These are phyloP conservation scores for Idaea straminata DNA, from an alignment of 2,888 invertebrate species.

Conservation along the genomic window DNA sequence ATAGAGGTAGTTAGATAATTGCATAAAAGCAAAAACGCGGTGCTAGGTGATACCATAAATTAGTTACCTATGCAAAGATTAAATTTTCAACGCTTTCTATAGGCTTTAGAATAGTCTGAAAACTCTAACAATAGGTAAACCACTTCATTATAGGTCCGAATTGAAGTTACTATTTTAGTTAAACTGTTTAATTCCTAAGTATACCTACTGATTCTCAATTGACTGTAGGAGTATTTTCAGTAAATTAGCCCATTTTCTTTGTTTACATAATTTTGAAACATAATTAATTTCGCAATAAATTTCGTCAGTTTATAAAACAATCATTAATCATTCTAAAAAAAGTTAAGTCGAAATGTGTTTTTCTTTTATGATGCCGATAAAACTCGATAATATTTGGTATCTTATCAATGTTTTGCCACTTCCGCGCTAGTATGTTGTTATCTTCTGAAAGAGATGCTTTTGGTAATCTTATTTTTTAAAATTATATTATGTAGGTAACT, in stretches of 20 bases:
- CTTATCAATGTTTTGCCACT: background rate
- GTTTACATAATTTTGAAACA: conserved; percentile 3
- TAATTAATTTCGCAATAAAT: conserved; percentile 10
- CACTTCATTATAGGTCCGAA: too few species aligned
- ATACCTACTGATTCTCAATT: background rate
- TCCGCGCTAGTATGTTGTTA: background rate
- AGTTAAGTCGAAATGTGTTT: conserved; percentile 11
- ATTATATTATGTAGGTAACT: background rate
- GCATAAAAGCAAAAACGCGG: too few species aligned
- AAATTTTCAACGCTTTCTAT: too few species aligned
- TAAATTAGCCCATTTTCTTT: background rate
- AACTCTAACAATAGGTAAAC: too few species aligned
- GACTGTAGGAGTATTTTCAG: background rate
- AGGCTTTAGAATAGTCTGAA: too few species aligned
- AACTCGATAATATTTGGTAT: background rate
- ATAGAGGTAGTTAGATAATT: background rate
- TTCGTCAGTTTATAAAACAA: conserved; percentile 10
- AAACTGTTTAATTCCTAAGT: background rate
- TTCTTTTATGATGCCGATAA: background rate
- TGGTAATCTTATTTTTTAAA: background rate
- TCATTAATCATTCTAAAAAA: conserved; percentile 10
- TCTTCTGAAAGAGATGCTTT: background rate
- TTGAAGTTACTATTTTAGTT: background rate
- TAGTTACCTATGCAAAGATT: too few species aligned
- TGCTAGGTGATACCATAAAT: too few species aligned